These are phyloP conservation scores for Malurus alboscapulatus DNA, from an alignment of 2,113 vertebrate genomes.

Conservation along the genomic window DNA sequence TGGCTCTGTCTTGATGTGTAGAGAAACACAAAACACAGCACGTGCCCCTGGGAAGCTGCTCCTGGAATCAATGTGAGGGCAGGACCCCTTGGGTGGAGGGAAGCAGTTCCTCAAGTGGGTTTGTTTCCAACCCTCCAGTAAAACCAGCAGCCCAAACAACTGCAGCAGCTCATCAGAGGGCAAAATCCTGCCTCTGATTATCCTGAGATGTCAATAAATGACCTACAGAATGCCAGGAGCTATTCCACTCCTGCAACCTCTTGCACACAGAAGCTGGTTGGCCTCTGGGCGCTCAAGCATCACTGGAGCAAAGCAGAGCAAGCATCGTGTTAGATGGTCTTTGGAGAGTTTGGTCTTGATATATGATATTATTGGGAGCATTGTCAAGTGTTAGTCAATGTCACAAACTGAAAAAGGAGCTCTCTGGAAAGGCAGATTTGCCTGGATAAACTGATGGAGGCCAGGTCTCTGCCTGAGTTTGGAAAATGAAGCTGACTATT, in stretches of 20 bases:
- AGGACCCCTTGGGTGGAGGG: rapidly evolving
- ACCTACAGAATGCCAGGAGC: background rate
- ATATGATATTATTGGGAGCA: background rate
- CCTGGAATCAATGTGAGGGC: background rate
- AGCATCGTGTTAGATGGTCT: background rate
- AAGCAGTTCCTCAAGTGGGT: background rate
- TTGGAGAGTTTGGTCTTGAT: background rate
- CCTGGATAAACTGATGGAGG: background rate
- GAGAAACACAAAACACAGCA: background rate
- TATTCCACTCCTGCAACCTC: background rate
- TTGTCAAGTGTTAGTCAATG: background rate
- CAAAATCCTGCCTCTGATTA: background rate
- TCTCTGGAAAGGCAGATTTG: background rate
- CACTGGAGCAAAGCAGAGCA: background rate
- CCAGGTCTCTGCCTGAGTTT: background rate
- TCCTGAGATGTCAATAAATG: background rate
- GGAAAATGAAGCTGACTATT: background rate
- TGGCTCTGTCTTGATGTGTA: background rate
- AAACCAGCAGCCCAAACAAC: background rate
- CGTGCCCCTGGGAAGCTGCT: background rate
- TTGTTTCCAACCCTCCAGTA: background rate
- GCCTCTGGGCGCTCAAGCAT: background rate
- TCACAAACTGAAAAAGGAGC: background rate
- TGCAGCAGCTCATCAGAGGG: background rate
- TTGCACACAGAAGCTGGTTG: background rate